Evolutionary conservation across 2,888 invertebrate genomes (phyloP).

Genomic region (Muschampia staudingeri): DNA sequence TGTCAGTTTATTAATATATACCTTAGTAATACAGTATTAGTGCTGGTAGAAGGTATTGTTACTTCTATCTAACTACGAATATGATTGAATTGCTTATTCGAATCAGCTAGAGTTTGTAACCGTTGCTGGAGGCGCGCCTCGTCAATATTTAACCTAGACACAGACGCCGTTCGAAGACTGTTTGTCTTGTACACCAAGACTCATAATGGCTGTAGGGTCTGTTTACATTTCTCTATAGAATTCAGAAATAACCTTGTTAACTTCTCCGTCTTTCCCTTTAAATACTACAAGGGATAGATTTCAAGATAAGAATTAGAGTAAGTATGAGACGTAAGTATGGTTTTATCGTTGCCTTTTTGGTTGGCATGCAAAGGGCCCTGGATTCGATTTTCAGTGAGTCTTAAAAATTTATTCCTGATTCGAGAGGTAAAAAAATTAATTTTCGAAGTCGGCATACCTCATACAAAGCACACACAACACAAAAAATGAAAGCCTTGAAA

Average conservation of each 20-base stretch:
- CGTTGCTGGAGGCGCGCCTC: conserved; percentile 45
- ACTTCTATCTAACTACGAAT: neutral
- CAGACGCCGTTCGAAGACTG: conserved; percentile 77
- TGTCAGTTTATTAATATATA: too few relatives aligned
- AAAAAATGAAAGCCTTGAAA: too few relatives aligned
- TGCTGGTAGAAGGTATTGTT: neutral
- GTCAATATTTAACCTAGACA: conserved; percentile 85
- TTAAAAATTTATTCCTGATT: too few relatives aligned
- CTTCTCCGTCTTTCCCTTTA: neutral
- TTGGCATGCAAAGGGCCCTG: too few relatives aligned
- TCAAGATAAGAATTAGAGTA: neutral
- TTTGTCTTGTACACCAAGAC: conserved; percentile 85
- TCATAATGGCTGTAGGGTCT: conserved; percentile 83
- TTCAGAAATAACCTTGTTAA: conserved; percentile 84
- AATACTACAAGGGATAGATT: neutral
- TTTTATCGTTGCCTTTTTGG: too few relatives aligned
- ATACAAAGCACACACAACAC: too few relatives aligned
- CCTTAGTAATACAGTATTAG: too few relatives aligned
- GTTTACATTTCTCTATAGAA: conserved; percentile 83
- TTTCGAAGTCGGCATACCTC: too few relatives aligned
- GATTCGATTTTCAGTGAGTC: too few relatives aligned
- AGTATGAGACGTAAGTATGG: too few relatives aligned
- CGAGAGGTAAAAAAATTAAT: too few relatives aligned
- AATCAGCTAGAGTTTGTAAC: conserved; percentile 32
- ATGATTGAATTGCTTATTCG: conserved; percentile 37